Evolutionary conservation across 2,888 invertebrate genomes (phyloP), one percentile per base, ranked within the genome.

Genomic region (Electrophaes corylata): DNA sequence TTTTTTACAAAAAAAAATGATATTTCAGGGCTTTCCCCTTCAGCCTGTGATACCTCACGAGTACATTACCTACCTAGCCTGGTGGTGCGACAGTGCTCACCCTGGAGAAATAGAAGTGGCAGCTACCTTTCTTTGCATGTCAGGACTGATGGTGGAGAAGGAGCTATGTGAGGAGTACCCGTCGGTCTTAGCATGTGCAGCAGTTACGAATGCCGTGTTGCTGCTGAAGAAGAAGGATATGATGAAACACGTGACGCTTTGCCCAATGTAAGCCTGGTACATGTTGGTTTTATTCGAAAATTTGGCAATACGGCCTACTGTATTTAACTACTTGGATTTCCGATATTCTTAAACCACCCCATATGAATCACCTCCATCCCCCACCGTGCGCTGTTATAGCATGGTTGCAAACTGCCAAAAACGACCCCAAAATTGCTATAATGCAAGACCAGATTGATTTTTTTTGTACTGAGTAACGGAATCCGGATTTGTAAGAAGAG

Each of bases 31-130:
- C 51, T 88, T 83, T 47, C 87, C 88, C 0, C 26, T 53, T 0
- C 82, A 81, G 35, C 87, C 89, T 1, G 74, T 88, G 0, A 66
- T 87, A 0, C 75, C 86, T 0, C 83, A 89, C 53, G 89, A 91
- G 18, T 89, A 70, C 59, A 84, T 89, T 48, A 67, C 76, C 0
- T 89, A 86, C 58, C 53, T 88, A 0, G 71, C 84, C 0, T 88
- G 84, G 86, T 81, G 76, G 69, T 85, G 84, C 40, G 80, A 84
- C 57, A 60, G 57, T 0, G 39, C 59, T 0, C 58, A 72, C 0
- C 73, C 76, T 1, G 79, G 73, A 0, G 84, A 86, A 49, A 80
- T 87, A 3, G 83, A 86, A 52, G 64, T 74, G 14, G 85, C 84
- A 0, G 84, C 89, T 3, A 84, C 86, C 0, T 88, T 89, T 61